A percentile compares a stretch with the other conserved stretches of the same genome.
phyloP scores from a whole-genome alignment of 1,140 invertebrate species.

The Ladona fulva region DNA sequence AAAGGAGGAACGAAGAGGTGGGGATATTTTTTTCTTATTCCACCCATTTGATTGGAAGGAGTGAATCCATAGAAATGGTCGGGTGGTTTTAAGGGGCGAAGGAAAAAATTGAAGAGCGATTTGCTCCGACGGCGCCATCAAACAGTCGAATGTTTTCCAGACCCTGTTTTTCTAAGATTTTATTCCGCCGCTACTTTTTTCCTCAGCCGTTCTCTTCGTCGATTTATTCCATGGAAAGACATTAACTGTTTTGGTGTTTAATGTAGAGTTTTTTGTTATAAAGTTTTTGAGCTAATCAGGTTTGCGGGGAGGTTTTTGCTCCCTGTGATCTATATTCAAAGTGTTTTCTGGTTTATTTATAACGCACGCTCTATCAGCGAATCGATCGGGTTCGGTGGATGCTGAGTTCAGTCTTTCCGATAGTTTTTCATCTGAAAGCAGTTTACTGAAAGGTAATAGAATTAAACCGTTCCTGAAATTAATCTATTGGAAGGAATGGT shows the following conservation, averaged over 20 bases:
- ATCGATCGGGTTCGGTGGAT: no score
- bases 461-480: no score
- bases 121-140: background rate
- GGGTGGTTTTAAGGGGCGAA: background rate
- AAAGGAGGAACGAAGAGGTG: background rate
- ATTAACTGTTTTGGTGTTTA: background rate
- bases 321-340: no score
- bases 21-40: background rate
- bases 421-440: no score
- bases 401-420: no score
- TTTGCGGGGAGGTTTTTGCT: background rate
- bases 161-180: background rate
- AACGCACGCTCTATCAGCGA: no score
- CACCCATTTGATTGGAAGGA: background rate
- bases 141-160: background rate
- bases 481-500: no score
- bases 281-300: background rate
- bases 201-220: background rate
- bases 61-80: background rate
- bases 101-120: background rate
- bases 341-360: no score
- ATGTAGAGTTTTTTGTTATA: background rate
- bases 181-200: no score
- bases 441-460: no score
- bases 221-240: background rate